Conservation (phyloP, 2,888 invertebrate species). For the Baronia brevicornis region DNA sequence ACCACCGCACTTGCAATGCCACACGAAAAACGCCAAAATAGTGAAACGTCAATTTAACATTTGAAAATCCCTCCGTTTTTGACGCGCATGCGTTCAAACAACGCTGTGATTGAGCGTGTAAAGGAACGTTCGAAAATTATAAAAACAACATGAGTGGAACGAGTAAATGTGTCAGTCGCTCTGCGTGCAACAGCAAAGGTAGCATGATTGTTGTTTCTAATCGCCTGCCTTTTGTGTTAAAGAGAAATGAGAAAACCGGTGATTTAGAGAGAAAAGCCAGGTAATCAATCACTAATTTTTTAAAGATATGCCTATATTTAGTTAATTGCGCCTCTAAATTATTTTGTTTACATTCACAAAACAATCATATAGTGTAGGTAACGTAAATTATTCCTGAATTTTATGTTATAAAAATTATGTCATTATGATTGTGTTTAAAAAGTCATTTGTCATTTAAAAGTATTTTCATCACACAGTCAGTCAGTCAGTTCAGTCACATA, state of each 20-base stretch:
- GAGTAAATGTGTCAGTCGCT: slow-evolving; percentile 45
- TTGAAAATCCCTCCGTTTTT: slow-evolving; percentile 48
- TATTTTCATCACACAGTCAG: no score
- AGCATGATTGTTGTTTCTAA: slow-evolving; percentile 95
- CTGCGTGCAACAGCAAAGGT: slow-evolving; percentile 76
- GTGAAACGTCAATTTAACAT: slow-evolving; percentile 32
- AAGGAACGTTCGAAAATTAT: slow-evolving; percentile 40
- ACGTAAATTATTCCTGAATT: no score
- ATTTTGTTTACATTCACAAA: no score
- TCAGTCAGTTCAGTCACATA: no score
- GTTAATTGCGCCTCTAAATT: no score
- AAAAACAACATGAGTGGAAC: slow-evolving; percentile 53
- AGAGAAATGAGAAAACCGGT: slow-evolving; percentile 82
- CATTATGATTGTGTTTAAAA: no score
- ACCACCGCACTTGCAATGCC: slow-evolving; percentile 44
- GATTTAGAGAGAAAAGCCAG: slow-evolving; percentile 88
- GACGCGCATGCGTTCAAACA: slow-evolving; percentile 54
- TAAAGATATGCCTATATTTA: no score
- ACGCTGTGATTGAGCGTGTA: slow-evolving; percentile 58
- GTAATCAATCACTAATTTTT: slow-evolving; percentile 57
- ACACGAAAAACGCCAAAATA: slow-evolving; percentile 30
- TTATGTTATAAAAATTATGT: no score
- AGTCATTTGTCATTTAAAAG: no score
- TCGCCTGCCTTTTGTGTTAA: slow-evolving; percentile 90
- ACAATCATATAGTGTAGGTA: no score